phyloP scores from a whole-genome alignment of 2,113 vertebrate genomes.

The Rhinoderma darwinii region DNA sequence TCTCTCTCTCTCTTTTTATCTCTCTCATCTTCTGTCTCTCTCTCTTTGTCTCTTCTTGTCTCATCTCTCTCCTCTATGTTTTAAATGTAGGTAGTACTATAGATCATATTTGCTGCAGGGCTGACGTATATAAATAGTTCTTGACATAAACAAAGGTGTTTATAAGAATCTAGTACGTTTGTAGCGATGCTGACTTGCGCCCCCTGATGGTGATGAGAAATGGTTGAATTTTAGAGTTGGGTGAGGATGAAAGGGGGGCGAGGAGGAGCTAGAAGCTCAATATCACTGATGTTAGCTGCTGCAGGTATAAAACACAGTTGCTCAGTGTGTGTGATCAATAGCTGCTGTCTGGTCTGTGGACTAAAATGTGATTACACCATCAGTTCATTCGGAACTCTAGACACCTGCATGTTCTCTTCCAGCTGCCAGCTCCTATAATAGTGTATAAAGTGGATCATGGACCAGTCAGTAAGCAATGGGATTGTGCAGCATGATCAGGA shows the following conservation, averaged over 20 bases:
- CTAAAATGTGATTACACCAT: slow-evolving; percentile 4
- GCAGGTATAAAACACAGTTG: slow-evolving; percentile 40
- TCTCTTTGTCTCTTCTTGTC: neutral
- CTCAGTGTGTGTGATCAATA: slow-evolving; percentile 20
- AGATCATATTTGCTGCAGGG: neutral
- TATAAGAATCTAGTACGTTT: neutral
- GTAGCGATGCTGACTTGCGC: neutral
- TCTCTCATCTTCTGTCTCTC: neutral
- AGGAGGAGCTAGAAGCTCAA: slow-evolving; percentile 28
- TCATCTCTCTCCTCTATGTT: no score
- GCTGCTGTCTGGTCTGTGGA: slow-evolving; percentile 28
- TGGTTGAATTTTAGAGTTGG: neutral
- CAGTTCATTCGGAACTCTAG: neutral
- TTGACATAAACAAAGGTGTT: neutral
- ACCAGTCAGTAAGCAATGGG: neutral
- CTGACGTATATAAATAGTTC: neutral
- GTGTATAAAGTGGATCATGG: slow-evolving; percentile 1
- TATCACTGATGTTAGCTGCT: neutral
- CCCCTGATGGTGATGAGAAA: slow-evolving; percentile 12
- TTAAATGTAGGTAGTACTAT: neutral
- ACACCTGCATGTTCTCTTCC: neutral
- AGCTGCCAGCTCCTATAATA: neutral
- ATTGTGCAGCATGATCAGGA: neutral
- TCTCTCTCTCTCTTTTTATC: no score
- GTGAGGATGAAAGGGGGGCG: neutral